Evolutionary conservation across 2,113 vertebrate genomes (phyloP).

Genomic region (Urocynchramus pylzowi): DNA sequence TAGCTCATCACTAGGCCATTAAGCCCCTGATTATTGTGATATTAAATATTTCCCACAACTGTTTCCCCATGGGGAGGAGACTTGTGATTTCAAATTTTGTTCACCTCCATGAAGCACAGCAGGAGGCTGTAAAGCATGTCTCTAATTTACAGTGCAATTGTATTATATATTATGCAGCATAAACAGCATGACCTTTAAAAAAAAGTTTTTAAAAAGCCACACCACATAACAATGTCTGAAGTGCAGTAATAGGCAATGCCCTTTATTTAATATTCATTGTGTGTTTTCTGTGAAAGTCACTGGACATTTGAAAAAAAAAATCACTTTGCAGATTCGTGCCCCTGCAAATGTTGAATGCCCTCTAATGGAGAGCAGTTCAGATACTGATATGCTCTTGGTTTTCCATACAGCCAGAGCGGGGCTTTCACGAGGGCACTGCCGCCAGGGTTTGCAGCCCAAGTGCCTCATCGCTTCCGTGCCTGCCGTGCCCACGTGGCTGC

Average conservation of each 20-base stretch:
- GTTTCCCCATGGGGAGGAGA: background rate
- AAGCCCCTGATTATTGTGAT: background rate
- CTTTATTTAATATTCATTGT: slow-evolving; percentile 31
- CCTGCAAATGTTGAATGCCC: background rate
- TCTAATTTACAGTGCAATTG: slow-evolving; percentile 30
- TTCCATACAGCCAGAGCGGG: background rate
- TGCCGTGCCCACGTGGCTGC: background rate
- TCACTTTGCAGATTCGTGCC: background rate
- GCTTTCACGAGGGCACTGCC: background rate
- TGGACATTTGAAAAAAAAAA: background rate
- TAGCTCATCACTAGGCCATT: background rate
- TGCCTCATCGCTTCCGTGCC: fast-evolving
- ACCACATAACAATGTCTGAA: background rate
- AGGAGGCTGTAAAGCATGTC: slow-evolving; percentile 7
- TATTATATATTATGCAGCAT: slow-evolving; percentile 25
- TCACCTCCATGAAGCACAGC: slow-evolving; percentile 19
- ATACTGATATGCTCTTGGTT: background rate
- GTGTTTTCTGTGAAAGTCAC: background rate
- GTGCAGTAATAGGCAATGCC: background rate
- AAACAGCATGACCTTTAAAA: slow-evolving; percentile 55
- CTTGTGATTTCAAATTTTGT: background rate
- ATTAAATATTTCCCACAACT: background rate
- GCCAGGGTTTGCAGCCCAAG: background rate
- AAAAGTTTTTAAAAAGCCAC: slow-evolving; percentile 27
- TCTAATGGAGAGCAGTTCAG: background rate